Evolutionary conservation across 2,113 vertebrate genomes (phyloP).

Genomic region (Microcebus griseorufus): DNA sequence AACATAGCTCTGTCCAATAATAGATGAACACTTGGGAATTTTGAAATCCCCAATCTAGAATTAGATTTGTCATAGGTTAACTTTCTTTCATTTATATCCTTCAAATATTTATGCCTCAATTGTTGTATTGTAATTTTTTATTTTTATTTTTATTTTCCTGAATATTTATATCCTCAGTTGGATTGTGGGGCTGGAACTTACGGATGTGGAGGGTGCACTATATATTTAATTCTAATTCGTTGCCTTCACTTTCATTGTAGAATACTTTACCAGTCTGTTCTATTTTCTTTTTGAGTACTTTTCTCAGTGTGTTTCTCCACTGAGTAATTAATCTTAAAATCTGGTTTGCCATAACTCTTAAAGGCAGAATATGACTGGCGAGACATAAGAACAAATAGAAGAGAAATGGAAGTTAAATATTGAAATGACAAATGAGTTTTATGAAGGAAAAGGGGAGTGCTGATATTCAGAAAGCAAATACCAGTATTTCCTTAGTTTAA

Average conservation of each 20-base stretch:
- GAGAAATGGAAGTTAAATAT: background rate
- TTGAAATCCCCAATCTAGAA: background rate
- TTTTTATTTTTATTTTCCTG: background rate
- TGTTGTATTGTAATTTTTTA: background rate
- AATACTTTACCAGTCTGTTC: background rate
- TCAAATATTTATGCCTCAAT: background rate
- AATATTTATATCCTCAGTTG: background rate
- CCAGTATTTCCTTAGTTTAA: constrained; percentile 30
- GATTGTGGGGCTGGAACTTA: background rate
- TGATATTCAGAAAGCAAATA: constrained; percentile 11
- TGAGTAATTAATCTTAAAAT: background rate
- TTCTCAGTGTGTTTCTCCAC: background rate
- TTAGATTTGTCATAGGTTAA: background rate
- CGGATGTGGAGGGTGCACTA: accelerated
- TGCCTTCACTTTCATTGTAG: background rate
- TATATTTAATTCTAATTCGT: background rate
- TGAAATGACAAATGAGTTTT: background rate
- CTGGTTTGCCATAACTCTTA: background rate
- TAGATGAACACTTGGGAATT: background rate
- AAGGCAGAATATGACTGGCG: background rate
- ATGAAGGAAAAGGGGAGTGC: background rate
- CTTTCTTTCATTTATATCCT: background rate
- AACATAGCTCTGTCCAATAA: background rate
- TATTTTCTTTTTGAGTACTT: background rate
- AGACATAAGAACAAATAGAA: background rate